These are phyloP conservation scores for Tragelaphus buxtoni DNA, from an alignment of 2,113 vertebrate species.

Conservation along the genomic window DNA sequence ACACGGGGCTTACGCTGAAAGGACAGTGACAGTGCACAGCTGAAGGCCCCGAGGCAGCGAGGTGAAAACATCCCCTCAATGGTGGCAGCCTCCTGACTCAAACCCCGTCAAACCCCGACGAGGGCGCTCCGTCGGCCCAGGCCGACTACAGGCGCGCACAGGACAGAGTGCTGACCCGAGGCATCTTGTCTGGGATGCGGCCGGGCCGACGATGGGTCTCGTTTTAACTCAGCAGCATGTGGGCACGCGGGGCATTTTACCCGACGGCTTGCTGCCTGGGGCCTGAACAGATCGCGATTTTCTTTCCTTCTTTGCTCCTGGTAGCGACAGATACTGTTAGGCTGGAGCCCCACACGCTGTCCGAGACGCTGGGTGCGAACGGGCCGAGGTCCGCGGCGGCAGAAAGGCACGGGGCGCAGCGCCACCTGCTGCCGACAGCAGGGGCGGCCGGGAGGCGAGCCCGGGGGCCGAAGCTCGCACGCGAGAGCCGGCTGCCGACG, in stretches of 20 bases:
- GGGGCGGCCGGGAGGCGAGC: fast-evolving
- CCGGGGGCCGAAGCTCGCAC: not conserved
- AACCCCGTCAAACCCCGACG: too few relatives aligned
- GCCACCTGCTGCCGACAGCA: conserved; percentile 68
- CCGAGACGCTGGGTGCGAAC: not conserved
- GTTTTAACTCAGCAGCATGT: not conserved
- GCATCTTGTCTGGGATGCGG: not conserved
- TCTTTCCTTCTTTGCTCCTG: conserved; percentile 55
- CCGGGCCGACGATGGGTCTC: not conserved
- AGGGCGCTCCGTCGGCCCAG: not conserved
- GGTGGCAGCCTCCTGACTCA: not conserved
- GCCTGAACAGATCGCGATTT: conserved; percentile 48
- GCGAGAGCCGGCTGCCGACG: not conserved
- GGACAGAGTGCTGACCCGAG: not conserved
- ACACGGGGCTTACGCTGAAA: not conserved
- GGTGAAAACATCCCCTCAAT: not conserved
- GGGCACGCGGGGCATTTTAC: not conserved
- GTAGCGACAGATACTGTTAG: conserved; percentile 42
- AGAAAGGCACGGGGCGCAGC: conserved; percentile 45
- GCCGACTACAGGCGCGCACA: not conserved
- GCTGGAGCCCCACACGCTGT: conserved; percentile 56
- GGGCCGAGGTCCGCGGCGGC: not conserved
- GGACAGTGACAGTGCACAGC: not conserved
- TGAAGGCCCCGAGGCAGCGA: not conserved
- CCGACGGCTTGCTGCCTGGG: conserved; percentile 20